Conservation (phyloP, 2,113 vertebrate species). For the Tragelaphus strepsiceros region DNA sequence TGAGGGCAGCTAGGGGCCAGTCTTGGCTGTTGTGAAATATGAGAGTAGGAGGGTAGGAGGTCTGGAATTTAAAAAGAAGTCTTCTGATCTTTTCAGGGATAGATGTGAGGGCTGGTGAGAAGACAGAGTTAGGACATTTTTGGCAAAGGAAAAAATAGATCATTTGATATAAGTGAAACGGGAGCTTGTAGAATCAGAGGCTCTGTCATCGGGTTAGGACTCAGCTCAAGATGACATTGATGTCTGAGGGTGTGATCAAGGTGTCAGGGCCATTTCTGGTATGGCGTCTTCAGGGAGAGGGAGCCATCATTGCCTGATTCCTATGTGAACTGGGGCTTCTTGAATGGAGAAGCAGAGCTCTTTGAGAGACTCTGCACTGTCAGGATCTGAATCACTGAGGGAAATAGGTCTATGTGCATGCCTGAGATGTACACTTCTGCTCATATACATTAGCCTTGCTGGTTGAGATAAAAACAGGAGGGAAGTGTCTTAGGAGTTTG, state of each 20-base stretch:
- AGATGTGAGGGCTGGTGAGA: neutral
- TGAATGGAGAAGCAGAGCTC: neutral
- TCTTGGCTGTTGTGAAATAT: neutral
- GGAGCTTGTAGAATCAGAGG: neutral
- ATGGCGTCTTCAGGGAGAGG: neutral
- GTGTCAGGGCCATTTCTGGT: neutral
- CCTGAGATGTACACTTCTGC: neutral
- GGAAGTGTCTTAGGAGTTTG: neutral
- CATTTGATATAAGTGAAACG: neutral
- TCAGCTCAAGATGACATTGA: neutral
- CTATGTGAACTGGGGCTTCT: neutral
- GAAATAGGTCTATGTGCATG: neutral
- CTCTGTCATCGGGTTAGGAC: neutral
- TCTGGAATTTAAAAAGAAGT: neutral
- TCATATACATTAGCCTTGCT: neutral
- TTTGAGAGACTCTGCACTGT: neutral
- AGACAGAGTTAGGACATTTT: neutral
- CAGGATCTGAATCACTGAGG: neutral
- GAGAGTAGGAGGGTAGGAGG: neutral
- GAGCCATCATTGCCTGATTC: neutral
- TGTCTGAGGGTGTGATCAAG: neutral
- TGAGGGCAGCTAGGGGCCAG: neutral
- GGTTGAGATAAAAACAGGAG: neutral
- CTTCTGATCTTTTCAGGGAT: neutral
- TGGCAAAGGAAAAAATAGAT: neutral